Percentiles rank a stretch among this genome's conserved stretches.
Conservation (phyloP, 2,888 invertebrate genomes). For the Leucophora obtusa region DNA sequence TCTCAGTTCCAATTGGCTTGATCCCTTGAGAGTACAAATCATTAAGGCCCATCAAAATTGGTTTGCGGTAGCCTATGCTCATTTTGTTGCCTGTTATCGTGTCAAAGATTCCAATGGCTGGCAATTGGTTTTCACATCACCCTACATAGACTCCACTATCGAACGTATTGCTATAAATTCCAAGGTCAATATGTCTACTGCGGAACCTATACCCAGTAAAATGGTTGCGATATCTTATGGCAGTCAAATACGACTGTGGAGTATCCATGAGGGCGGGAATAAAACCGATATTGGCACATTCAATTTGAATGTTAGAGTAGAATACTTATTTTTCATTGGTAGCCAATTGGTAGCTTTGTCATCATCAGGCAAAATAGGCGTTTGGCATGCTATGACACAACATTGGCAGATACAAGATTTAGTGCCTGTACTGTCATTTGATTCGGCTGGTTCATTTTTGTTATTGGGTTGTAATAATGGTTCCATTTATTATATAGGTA, state of each 20-base stretch:
- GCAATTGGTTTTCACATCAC: slow-evolving; percentile 96
- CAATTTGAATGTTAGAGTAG: slow-evolving; percentile 94
- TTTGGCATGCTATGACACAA: slow-evolving; percentile 99
- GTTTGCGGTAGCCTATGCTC: slow-evolving; percentile 97
- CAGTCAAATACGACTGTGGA: slow-evolving; percentile 88
- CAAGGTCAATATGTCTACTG: slow-evolving; percentile 79
- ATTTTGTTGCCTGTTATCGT: slow-evolving; percentile 95
- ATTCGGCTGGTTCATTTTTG: slow-evolving; percentile 97
- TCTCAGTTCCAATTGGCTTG: slow-evolving; percentile 83
- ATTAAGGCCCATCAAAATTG: slow-evolving; percentile 98
- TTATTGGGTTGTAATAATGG: slow-evolving; percentile 97
- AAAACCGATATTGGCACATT: slow-evolving; percentile 91
- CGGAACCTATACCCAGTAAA: slow-evolving; percentile 82
- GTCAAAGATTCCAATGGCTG: slow-evolving; percentile 98
- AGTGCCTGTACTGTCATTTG: slow-evolving; percentile 93
- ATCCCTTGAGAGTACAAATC: slow-evolving; percentile 92
- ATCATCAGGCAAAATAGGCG: slow-evolving; percentile 94
- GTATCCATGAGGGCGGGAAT: slow-evolving; percentile 87
- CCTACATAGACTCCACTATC: slow-evolving; percentile 90
- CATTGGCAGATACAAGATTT: slow-evolving; percentile 99
- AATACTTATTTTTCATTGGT: slow-evolving; percentile 98
- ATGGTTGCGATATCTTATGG: slow-evolving; percentile 92
- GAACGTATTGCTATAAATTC: slow-evolving; percentile 95
- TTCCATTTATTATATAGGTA: slow-evolving; percentile 97
- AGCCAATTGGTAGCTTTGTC: slow-evolving; percentile 98